A percentile compares a stretch with the other conserved stretches of the same genome.
Conservation (phyloP, 2,113 vertebrate species). For the Hypanus sabinus region DNA sequence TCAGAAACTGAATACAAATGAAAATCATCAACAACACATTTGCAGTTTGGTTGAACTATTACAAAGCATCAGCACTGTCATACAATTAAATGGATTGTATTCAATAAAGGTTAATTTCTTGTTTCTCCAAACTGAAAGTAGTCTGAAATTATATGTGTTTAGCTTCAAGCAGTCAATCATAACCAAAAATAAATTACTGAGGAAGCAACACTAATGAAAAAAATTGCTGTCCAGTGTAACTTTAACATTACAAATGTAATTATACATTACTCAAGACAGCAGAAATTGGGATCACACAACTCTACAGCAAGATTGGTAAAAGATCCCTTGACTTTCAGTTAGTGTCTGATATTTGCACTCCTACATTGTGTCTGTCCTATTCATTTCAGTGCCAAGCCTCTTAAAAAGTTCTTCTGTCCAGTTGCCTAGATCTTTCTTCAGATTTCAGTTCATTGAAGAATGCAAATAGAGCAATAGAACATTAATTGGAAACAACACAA, state of each 20-base stretch:
- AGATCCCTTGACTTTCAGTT: background rate
- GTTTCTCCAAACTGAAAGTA: too few relatives aligned
- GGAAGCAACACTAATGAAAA: too few relatives aligned
- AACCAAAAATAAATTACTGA: too few relatives aligned
- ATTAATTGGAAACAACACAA: slow-evolving; percentile 26
- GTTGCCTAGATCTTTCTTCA: background rate
- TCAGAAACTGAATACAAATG: too few relatives aligned
- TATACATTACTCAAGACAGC: background rate
- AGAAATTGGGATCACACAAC: background rate
- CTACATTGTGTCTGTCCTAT: background rate
- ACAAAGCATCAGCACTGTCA: too few relatives aligned
- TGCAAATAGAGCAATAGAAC: slow-evolving; percentile 32
- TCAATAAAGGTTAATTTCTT: too few relatives aligned
- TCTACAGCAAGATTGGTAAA: background rate
- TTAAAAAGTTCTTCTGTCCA: slow-evolving; percentile 14
- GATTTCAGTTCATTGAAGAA: background rate
- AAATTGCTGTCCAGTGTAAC: too few relatives aligned
- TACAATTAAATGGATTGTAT: too few relatives aligned
- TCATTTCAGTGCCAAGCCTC: slow-evolving; percentile 30
- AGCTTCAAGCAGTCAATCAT: too few relatives aligned
- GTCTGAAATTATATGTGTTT: too few relatives aligned
- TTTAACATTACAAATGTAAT: background rate
- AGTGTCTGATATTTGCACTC: background rate
- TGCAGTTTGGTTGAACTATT: too few relatives aligned
- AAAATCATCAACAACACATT: too few relatives aligned